phyloP scores from a whole-genome alignment of 1,140 invertebrate genomes.

The Drosophila pandora region DNA sequence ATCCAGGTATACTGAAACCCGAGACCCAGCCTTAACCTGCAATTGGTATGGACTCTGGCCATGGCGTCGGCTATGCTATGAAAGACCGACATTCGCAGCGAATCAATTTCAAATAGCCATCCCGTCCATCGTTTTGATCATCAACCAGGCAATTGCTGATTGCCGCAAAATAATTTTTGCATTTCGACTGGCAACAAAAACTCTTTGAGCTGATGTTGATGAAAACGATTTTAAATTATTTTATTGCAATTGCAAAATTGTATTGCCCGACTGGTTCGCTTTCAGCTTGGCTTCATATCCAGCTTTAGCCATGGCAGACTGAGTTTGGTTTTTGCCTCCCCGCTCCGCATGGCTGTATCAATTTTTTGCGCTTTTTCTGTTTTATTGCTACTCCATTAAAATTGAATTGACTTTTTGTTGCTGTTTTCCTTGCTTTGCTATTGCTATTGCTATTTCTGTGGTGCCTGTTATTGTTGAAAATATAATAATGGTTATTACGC shows the following conservation, averaged over 20 bases:
- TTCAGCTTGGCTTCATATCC: slow-evolving; percentile 11
- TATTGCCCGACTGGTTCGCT: slow-evolving; percentile 55
- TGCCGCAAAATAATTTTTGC: slow-evolving; percentile 72
- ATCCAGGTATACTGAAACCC: not conserved
- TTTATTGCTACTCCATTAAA: slow-evolving; percentile 82
- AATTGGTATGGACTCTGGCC: slow-evolving; percentile 64
- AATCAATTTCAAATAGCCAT: slow-evolving; percentile 79
- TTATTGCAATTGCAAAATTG: slow-evolving; percentile 81
- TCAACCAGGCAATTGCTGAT: slow-evolving; percentile 60
- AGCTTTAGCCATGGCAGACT: slow-evolving; percentile 23
- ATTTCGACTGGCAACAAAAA: slow-evolving; percentile 54
- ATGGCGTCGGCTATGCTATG: slow-evolving; percentile 34
- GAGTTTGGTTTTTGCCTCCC: slow-evolving; percentile 19
- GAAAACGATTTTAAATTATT: slow-evolving; percentile 83
- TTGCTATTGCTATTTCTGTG: slow-evolving; percentile 48
- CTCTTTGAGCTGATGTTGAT: slow-evolving; percentile 79
- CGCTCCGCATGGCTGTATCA: slow-evolving; percentile 56
- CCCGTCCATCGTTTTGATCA: slow-evolving; percentile 68
- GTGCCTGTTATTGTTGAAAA: slow-evolving; percentile 74
- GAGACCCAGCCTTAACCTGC: slow-evolving; percentile 54
- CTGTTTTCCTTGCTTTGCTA: slow-evolving; percentile 39
- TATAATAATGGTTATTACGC: slow-evolving; percentile 78
- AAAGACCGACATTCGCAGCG: slow-evolving; percentile 63
- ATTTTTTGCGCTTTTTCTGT: slow-evolving; percentile 78
- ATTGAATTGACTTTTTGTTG: slow-evolving; percentile 77